Conservation (phyloP, 2,797 vertebrate species). For the Pampus argenteus region DNA sequence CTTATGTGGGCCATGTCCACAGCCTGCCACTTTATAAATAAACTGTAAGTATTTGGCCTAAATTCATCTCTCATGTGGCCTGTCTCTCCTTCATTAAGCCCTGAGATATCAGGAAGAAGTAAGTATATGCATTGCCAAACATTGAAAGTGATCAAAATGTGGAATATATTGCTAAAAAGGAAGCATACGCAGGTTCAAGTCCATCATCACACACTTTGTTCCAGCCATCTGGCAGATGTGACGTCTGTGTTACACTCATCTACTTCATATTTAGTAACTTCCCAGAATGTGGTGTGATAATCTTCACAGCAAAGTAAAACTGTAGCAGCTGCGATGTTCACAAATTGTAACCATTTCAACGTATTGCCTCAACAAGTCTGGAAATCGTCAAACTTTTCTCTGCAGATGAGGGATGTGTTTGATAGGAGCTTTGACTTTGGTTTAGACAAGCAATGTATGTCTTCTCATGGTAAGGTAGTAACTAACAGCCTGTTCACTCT, state of each 20-base stretch:
- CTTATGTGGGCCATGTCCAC: constrained; percentile 40
- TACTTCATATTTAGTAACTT: constrained; percentile 22
- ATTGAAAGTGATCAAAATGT: not conserved
- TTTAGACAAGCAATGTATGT: constrained; percentile 24
- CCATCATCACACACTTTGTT: constrained; percentile 12
- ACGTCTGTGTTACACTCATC: constrained; percentile 18
- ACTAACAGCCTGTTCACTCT: constrained; percentile 16
- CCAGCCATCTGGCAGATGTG: constrained; percentile 28
- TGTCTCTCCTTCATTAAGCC: too few species aligned
- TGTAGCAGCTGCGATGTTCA: constrained; percentile 20
- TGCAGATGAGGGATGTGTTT: constrained; percentile 10
- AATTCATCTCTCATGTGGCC: constrained; percentile 37
- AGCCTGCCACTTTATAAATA: constrained; percentile 45
- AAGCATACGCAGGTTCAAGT: not conserved
- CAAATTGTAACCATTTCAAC: constrained; percentile 46
- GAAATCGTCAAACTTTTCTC: constrained; percentile 42
- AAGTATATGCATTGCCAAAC: not conserved
- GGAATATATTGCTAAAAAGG: not conserved
- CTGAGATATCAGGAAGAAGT: not conserved
- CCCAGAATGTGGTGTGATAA: constrained; percentile 6
- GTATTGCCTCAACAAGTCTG: constrained; percentile 25
- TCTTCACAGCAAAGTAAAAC: constrained; percentile 12
- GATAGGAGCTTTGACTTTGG: constrained; percentile 20
- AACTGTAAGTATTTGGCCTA: constrained; percentile 33
- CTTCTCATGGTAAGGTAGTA: not conserved